phyloP scores from a whole-genome alignment of 2,888 invertebrate genomes.

The Andrena trimmerana region DNA sequence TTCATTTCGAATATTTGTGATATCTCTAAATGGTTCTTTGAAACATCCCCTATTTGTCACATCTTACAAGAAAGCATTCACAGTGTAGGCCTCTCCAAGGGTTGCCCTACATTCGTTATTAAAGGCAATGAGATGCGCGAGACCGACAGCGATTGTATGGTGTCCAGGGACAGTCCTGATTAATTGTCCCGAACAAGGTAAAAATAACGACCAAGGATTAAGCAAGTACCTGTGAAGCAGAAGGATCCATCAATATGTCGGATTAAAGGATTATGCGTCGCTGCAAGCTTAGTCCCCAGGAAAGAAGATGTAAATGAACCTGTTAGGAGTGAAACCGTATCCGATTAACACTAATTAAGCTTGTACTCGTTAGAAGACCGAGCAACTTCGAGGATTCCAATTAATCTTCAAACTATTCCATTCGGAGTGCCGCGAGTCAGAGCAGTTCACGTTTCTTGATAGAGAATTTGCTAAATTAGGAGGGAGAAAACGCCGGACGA shows the following conservation, averaged over 20 bases:
- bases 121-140: too few species aligned
- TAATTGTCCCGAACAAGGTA: slow-evolving; percentile 5
- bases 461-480: not conserved
- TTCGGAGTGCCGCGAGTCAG: not conserved
- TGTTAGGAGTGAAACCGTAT: slow-evolving; percentile 8
- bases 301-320: slow-evolving; percentile 26
- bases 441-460: not conserved
- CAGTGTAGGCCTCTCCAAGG: too few species aligned
- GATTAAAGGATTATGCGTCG: slow-evolving; percentile 34
- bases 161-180: slow-evolving; percentile 7
- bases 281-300: not conserved
- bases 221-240: not conserved
- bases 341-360: slow-evolving; percentile 29
- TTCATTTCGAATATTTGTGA: too few species aligned
- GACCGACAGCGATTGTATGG: not conserved
- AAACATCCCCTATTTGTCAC: too few species aligned
- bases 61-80: too few species aligned
- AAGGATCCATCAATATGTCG: slow-evolving; percentile 31
- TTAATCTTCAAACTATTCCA: slow-evolving; percentile 2
- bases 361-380: slow-evolving; percentile 17
- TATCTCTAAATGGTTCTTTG: too few species aligned
- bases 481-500: too few species aligned
- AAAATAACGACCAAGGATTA: slow-evolving; percentile 9
- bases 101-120: too few species aligned
- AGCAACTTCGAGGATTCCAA: not conserved